Base-by-base conservation (phyloP, 2,113 vertebrate genomes). In the Psittacara wagleri region DNA sequence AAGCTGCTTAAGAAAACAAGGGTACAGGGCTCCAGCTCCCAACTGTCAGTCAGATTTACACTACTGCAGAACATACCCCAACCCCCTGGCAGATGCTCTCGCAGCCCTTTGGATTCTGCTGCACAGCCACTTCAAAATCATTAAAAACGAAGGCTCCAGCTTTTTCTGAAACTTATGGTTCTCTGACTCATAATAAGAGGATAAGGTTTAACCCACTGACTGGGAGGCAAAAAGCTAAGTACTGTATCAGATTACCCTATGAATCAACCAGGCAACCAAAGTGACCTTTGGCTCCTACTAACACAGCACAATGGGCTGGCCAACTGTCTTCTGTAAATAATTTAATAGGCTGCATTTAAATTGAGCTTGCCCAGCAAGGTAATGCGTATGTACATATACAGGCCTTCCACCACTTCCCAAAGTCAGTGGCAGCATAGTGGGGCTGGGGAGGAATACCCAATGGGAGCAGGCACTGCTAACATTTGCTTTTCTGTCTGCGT, bases 251-350 rank as follows among this genome's bases (percentile, higher is more conserved):
- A 95, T 98, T 97, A 97, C 97, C 46, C 62, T 94, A 70, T 90
- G 96, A 97, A 96, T 97, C 97, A 96, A 91, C 83, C 87, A 83
- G 87, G 88, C 90, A 92, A 95, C 95, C 93, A 88, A 78, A 78
- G 91, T 90, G 96, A 98, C 98, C 97, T 98, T 98, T 96, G 96
- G 96, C 96, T 96, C 83, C 78, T 79, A 66, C 87, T 69, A 95
- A 91, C 94, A 92, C 92, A 88, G 96, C 79, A 94, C 92, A 96
- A 96, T 87, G 79, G 94, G 80, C 86, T 93, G 92, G 88, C 97
- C 97, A 97, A 97, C 98, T 98, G 97, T 96, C 92, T 94, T 94
- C 90, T 67, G 95, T 98, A 98, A 98, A 99, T 99, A 98, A 99
- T 98, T 99, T 96, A 98, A 98, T 92, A 97, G 92, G 55, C 49